Evolutionary conservation across 2,113 vertebrate species (phyloP).

Genomic region (Nasalis larvatus): DNA sequence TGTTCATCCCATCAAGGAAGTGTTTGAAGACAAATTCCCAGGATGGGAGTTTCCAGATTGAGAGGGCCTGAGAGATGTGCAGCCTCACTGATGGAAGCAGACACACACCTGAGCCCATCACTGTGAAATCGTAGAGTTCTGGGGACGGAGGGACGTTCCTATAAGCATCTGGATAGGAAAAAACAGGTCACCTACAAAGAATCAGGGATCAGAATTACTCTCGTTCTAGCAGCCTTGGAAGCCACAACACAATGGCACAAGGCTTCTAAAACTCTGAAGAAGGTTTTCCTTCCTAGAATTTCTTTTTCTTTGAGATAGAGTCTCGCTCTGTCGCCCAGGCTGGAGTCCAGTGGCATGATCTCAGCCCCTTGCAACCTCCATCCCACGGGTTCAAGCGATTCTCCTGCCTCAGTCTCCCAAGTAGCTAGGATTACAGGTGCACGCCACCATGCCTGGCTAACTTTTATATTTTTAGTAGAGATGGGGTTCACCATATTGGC

Average conservation of each 20-base stretch:
- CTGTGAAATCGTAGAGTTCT: not conserved
- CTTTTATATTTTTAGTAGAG: too few species aligned
- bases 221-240: not conserved
- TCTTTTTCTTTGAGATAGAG: too few species aligned
- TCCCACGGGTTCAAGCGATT: too few species aligned
- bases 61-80: not conserved
- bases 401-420: too few species aligned
- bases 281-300: not conserved
- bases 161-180: not conserved
- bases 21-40: not conserved
- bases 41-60: not conserved
- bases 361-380: too few species aligned
- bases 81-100: not conserved
- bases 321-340: too few species aligned
- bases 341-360: too few species aligned
- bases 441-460: too few species aligned
- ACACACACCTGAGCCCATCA: not conserved
- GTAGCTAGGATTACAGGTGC: too few species aligned
- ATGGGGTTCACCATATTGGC: too few species aligned
- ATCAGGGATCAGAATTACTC: not conserved
- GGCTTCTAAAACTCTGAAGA: not conserved
- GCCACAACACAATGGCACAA: not conserved
- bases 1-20: too few species aligned
- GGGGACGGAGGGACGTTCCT: not conserved
- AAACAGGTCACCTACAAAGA: not conserved